Percentiles rank a stretch among this genome's conserved stretches.
These are phyloP conservation scores for Dione juno DNA, from an alignment of 2,888 invertebrate genomes.

Conservation along the genomic window DNA sequence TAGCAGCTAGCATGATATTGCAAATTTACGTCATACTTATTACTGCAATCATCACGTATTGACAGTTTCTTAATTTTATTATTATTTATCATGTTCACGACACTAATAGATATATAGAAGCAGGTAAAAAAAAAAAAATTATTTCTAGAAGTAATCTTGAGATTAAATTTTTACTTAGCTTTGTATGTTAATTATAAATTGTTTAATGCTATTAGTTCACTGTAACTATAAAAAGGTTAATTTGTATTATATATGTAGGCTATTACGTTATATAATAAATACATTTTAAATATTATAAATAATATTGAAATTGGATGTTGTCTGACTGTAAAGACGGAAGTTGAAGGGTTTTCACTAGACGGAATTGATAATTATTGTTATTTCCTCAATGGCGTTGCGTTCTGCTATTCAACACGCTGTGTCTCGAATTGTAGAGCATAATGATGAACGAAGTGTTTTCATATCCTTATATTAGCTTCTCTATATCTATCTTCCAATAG, in stretches of 20 bases:
- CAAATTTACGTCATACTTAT: neutral
- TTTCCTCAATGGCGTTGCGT: no score
- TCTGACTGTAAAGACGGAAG: no score
- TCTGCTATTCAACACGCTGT: no score
- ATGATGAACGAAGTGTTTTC: no score
- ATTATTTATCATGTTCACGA: neutral
- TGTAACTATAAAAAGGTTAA: neutral
- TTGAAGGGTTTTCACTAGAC: no score
- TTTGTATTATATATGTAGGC: neutral
- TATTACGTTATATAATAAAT: neutral
- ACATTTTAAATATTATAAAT: no score
- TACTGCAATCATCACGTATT: neutral
- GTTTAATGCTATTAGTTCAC: neutral
- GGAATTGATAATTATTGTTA: no score
- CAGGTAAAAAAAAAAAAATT: neutral
- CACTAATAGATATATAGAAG: neutral
- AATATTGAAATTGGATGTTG: no score
- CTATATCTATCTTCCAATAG: no score
- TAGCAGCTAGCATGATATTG: neutral
- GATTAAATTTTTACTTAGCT: neutral
- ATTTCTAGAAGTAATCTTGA: neutral
- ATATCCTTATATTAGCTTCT: no score
- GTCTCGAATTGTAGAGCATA: no score
- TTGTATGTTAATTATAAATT: constrained; percentile 2
- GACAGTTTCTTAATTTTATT: neutral